Evolutionary conservation across 37 sponge, comb jelly and placozoan genomes (phyloP).

Genomic region (Axinella damicornis): DNA sequence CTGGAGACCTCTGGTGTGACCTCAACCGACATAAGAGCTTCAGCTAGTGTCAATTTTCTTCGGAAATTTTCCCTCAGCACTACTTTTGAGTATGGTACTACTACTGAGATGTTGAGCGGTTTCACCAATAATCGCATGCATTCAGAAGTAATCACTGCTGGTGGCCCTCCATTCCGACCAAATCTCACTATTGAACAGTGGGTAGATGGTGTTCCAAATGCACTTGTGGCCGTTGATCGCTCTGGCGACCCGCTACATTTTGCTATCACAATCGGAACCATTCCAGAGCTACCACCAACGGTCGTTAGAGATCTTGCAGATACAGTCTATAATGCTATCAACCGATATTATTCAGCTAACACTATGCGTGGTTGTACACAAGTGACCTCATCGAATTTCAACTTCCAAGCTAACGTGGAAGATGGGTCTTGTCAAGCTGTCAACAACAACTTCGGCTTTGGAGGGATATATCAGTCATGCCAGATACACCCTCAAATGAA

Average conservation of each 20-base stretch:
- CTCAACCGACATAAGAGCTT: constrained; percentile 19
- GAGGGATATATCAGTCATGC: constrained; percentile 58
- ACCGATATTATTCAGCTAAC: constrained; percentile 70
- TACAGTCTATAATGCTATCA: constrained; percentile 22
- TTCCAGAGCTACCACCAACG: constrained; percentile 53
- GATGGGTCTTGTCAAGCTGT: constrained; percentile 28
- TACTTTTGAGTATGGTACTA: background rate
- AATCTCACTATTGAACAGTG: constrained; percentile 72
- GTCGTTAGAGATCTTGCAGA: too few relatives aligned
- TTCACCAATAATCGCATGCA: constrained; percentile 41
- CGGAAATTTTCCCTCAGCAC: constrained; percentile 26
- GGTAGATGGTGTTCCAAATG: constrained; percentile 71
- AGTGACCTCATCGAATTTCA: constrained; percentile 55
- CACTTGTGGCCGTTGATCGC: constrained; percentile 72
- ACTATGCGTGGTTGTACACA: constrained; percentile 73
- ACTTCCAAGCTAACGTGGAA: constrained; percentile 60
- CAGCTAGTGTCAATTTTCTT: constrained; percentile 67
- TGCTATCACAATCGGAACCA: constrained; percentile 21
- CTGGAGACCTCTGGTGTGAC: too few relatives aligned
- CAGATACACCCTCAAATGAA: background rate
- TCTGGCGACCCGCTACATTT: constrained; percentile 49
- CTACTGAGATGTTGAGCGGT: background rate
- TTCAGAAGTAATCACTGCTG: constrained; percentile 59
- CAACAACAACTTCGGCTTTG: constrained; percentile 67
- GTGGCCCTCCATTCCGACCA: constrained; percentile 70